These are phyloP conservation scores for Metopia argyrocephala DNA, from an alignment of 2,888 invertebrate genomes.

Conservation along the genomic window DNA sequence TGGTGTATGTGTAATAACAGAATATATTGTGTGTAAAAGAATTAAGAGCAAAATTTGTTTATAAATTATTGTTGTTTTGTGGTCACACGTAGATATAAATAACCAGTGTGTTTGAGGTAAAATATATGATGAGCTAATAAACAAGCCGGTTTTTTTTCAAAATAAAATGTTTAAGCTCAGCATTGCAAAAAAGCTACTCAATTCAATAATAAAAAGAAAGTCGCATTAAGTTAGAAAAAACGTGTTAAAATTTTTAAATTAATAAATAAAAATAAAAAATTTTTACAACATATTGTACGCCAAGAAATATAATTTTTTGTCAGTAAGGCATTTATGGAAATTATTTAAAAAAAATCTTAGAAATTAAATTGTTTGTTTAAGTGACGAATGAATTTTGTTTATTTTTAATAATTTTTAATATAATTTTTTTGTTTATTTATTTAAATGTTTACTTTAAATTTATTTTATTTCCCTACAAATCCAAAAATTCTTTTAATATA, in stretches of 20 bases:
- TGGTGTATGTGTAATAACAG: neutral
- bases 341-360: neutral
- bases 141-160: slow-evolving; percentile 42
- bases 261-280: neutral
- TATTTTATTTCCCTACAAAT: no score
- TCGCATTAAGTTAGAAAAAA: slow-evolving; percentile 6
- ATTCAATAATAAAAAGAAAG: neutral
- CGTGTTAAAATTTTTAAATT: slow-evolving; percentile 23
- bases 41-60: slow-evolving; percentile 24
- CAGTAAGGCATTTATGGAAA: neutral
- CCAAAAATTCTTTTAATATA: no score
- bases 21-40: no score
- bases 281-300: neutral
- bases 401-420: no score
- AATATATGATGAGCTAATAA: slow-evolving; percentile 1
- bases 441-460: no score
- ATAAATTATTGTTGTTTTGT: slow-evolving; percentile 1
- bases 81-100: slow-evolving; percentile 5
- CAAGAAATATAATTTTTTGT: neutral
- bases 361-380: no score
- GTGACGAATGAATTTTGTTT: no score
- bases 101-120: slow-evolving; percentile 41
- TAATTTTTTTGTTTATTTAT: no score
- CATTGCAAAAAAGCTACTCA: slow-evolving; percentile 23
- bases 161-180: slow-evolving; percentile 8